These are phyloP conservation scores for Hypomecis punctinalis DNA, from an alignment of 2,888 invertebrate species.

Conservation along the genomic window DNA sequence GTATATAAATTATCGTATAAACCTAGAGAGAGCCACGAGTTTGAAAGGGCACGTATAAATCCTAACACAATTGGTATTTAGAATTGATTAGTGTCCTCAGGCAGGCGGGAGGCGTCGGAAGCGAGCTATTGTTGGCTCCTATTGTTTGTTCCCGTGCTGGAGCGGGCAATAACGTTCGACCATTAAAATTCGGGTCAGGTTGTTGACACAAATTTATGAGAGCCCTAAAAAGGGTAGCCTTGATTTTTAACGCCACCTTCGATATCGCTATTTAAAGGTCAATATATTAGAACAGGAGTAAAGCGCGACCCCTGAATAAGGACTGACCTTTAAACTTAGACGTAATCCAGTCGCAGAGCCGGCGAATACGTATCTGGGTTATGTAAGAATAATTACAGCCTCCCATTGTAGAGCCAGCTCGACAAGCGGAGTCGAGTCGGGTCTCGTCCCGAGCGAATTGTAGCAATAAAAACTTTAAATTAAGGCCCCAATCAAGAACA, in stretches of 20 bases:
- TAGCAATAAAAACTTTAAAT: slow-evolving; percentile 60
- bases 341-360: background rate
- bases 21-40: background rate
- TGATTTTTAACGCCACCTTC: slow-evolving; percentile 51
- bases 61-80: slow-evolving; percentile 25
- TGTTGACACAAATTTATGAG: slow-evolving; percentile 80
- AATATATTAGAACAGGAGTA: slow-evolving; percentile 17
- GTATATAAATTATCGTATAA: background rate
- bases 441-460: slow-evolving; percentile 51
- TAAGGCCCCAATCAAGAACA: slow-evolving; percentile 51
- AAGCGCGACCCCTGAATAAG: slow-evolving; percentile 6
- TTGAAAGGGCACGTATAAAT: slow-evolving; percentile 18
- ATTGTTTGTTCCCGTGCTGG: slow-evolving; percentile 74
- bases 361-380: slow-evolving; percentile 24
- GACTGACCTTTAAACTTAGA: slow-evolving; percentile 16
- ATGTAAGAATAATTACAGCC: slow-evolving; percentile 51
- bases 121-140: slow-evolving; percentile 68
- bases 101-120: slow-evolving; percentile 32
- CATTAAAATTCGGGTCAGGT: slow-evolving; percentile 80
- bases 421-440: slow-evolving; percentile 50
- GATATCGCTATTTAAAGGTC: slow-evolving; percentile 33
- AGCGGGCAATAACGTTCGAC: slow-evolving; percentile 71
- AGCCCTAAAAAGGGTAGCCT: slow-evolving; percentile 67
- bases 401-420: slow-evolving; percentile 36
- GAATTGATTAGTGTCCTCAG: slow-evolving; percentile 28